Evolutionary conservation across 2,888 invertebrate genomes (phyloP), one percentile per base, ranked within the genome.

Genomic region (Dynastes grantii): DNA sequence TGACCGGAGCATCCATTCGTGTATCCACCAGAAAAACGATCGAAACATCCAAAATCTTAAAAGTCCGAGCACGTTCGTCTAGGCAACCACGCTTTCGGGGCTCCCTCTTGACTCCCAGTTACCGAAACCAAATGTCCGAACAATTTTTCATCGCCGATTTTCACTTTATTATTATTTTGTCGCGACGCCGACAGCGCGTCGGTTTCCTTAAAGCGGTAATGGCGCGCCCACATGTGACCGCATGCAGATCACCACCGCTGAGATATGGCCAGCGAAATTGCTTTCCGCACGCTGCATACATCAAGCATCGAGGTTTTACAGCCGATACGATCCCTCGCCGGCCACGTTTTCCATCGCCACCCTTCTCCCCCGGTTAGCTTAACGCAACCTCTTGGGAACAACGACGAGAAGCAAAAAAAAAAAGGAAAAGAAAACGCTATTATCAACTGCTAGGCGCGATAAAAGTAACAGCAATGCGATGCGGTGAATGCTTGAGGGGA

Each of bases 101-200:
- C 88, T 88, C 88, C 88, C 88, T 87, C 87, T 63, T 5, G 32
- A 32, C 22, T 61, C 45, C 81, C 81, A 78, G 80, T 79, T 82
- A 40, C 73, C 84, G 85, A 85, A 87, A 86, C 87, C 86, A 87
- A 88, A 87, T 87, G 89, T 89, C 88, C 89, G 85, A 87, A 85
- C 88, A 85, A 89, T 89, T 89, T 89, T 89, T 89, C 89, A 89
- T 87, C 87, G 86, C 85, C 86, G 86, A 87, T 87, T 89, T 86
- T 88, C 88, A 88, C 87, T 89, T 87, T 88, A 89, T 89, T 89
- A 87, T 87, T 87, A 88, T 87, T 86, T 84, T 84, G 85, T 84
- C 85, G 83, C 85, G 82, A 81, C 82, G 32, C 32, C 32, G 80
- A 84, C 82, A 83, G 83, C 83, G 83, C 40, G 40, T 40, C 45